Evolutionary conservation across 2,113 vertebrate species (phyloP).

Genomic region (Bettongia penicillata): DNA sequence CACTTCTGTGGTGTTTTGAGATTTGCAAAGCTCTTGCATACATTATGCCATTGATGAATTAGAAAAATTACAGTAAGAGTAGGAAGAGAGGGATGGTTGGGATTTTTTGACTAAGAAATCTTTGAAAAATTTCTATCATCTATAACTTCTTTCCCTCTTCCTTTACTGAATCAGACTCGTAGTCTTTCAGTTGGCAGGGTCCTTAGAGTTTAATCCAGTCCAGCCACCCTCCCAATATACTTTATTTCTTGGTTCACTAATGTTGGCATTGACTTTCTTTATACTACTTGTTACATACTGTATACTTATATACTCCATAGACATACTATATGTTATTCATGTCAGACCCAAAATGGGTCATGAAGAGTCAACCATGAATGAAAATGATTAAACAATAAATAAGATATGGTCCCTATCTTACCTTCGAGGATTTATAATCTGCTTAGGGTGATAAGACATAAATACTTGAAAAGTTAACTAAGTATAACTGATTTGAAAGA

Average conservation of each 20-base stretch:
- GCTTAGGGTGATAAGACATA: neutral
- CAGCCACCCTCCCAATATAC: neutral
- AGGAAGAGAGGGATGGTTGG: neutral
- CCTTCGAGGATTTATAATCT: neutral
- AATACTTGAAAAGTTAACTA: neutral
- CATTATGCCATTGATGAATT: neutral
- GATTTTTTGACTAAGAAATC: neutral
- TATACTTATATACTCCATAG: too few relatives aligned
- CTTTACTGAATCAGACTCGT: neutral
- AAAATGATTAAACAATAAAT: neutral
- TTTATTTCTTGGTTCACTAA: neutral
- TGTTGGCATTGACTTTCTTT: neutral
- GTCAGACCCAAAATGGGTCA: neutral
- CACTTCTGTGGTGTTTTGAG: neutral
- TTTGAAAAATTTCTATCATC: neutral
- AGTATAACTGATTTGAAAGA: neutral
- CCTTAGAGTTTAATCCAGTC: neutral
- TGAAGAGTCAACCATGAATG: neutral
- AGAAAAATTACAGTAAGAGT: neutral
- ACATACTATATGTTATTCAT: too few relatives aligned
- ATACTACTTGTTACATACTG: neutral
- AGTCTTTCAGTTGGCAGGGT: neutral
- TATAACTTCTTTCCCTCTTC: neutral
- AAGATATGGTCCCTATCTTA: neutral
- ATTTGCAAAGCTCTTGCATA: neutral